These are phyloP conservation scores for Eulimnadia texana DNA, from an alignment of 1,140 invertebrate genomes.

Conservation along the genomic window DNA sequence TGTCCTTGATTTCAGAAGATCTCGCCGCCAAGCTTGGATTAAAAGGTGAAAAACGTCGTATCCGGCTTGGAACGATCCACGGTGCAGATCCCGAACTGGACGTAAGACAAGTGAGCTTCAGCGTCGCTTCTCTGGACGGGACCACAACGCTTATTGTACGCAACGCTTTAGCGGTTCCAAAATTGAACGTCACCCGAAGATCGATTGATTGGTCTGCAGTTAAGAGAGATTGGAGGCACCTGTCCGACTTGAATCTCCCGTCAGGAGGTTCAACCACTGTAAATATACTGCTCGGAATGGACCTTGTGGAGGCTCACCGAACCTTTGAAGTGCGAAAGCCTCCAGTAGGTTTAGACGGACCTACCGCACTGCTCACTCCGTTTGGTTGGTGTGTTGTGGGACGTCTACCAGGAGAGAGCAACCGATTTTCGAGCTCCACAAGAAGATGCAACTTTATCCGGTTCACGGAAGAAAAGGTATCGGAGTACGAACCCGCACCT, in stretches of 20 bases:
- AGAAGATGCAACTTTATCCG: background rate
- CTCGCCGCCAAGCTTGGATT: background rate
- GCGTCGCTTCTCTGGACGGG: background rate
- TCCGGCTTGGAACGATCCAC: slow-evolving; percentile 1
- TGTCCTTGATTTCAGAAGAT: background rate
- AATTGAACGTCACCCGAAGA: background rate
- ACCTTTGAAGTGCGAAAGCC: background rate
- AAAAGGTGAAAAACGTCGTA: background rate
- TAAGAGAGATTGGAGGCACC: background rate
- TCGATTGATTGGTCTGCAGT: background rate
- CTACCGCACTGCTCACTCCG: background rate
- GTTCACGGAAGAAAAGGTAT: background rate
- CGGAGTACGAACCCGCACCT: background rate
- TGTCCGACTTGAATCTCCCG: background rate
- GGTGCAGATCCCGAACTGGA: background rate
- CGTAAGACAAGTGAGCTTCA: background rate
- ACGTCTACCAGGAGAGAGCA: background rate
- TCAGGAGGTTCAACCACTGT: background rate
- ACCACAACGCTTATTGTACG: background rate
- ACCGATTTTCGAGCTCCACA: background rate
- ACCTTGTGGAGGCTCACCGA: background rate
- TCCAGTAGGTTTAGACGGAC: background rate
- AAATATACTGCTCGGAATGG: background rate
- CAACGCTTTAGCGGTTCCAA: background rate
- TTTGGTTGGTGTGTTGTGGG: slow-evolving; percentile 10